These are phyloP conservation scores for Scatophagus argus DNA, from an alignment of 2,113 vertebrate species.

Conservation along the genomic window DNA sequence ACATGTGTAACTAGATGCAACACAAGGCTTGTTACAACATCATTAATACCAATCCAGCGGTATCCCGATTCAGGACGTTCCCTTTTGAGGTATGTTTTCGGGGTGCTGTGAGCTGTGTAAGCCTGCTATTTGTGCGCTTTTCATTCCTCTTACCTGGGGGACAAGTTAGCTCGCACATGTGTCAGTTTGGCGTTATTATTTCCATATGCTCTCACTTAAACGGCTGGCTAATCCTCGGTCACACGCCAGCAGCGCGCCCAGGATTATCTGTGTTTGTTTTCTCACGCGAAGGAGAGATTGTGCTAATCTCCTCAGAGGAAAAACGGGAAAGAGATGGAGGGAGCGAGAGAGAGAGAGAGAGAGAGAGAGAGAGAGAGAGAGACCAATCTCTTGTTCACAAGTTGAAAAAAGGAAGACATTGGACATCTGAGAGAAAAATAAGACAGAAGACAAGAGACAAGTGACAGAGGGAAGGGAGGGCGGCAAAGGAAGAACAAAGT, in stretches of 20 bases:
- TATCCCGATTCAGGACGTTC: conserved; percentile 43
- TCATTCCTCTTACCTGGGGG: conserved; percentile 69
- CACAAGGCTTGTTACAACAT: conserved; percentile 49
- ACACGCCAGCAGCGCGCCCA: conserved; percentile 77
- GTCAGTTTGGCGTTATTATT: conserved; percentile 76
- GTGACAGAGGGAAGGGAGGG: conserved; percentile 56
- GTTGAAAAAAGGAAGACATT: conserved; percentile 20
- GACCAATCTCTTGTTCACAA: conserved; percentile 49
- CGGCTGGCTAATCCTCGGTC: conserved; percentile 80
- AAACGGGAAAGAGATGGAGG: conserved; percentile 23
- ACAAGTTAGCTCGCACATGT: conserved; percentile 53
- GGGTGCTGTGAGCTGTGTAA: conserved; percentile 65
- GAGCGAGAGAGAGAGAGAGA: conserved; percentile 11
- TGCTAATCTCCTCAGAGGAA: conserved; percentile 79
- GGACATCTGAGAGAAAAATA: conserved; percentile 53
- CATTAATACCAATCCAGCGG: conserved; percentile 45
- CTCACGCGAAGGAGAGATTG: conserved; percentile 81
- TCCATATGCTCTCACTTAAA: conserved; percentile 80
- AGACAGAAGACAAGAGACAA: conserved; percentile 57
- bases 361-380: conserved; percentile 11
- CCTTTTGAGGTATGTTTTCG: conserved; percentile 53
- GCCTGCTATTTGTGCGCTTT: conserved; percentile 66
- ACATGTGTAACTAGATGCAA: conserved; percentile 28
- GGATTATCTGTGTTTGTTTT: conserved; percentile 87
- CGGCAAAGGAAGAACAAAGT: conserved; percentile 67